A percentile compares a stretch with the other conserved stretches of the same genome.
Evolutionary conservation across 2,797 vertebrate species (phyloP).

Genomic region (Tamandua tetradactyla): DNA sequence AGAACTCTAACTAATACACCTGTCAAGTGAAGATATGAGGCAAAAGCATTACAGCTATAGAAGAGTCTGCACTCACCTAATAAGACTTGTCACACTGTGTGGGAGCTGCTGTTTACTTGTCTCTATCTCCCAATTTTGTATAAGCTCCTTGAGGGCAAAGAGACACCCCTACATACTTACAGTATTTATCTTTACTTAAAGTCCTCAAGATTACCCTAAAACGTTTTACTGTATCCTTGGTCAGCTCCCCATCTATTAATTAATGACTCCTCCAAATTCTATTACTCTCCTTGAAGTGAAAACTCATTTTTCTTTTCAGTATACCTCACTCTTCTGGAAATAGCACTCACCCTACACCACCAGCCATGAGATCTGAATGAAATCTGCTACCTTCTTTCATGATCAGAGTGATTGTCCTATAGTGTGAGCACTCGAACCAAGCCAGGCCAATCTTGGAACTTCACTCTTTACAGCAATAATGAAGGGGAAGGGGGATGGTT

Average conservation of each 20-base stretch:
- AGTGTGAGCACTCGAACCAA: background rate
- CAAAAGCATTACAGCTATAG: background rate
- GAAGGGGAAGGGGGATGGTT: background rate
- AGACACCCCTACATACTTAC: background rate
- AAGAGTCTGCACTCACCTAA: background rate
- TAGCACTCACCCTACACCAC: background rate
- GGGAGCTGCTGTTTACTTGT: background rate
- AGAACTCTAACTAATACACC: too few species aligned
- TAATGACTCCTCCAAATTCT: background rate
- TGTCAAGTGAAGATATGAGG: too few species aligned
- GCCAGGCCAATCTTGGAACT: background rate
- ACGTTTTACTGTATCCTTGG: background rate
- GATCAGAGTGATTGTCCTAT: background rate
- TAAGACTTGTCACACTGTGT: background rate
- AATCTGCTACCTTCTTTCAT: background rate
- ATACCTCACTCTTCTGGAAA: background rate
- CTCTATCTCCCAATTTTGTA: background rate
- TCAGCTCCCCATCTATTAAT: background rate
- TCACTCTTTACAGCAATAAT: background rate
- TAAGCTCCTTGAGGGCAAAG: background rate
- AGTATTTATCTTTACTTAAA: background rate
- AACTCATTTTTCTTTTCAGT: background rate
- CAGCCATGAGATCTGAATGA: background rate
- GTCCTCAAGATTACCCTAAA: background rate
- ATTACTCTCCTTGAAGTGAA: background rate